Base-by-base conservation (phyloP, 2,888 invertebrate species). In the Drosophila parthenogenetica region DNA sequence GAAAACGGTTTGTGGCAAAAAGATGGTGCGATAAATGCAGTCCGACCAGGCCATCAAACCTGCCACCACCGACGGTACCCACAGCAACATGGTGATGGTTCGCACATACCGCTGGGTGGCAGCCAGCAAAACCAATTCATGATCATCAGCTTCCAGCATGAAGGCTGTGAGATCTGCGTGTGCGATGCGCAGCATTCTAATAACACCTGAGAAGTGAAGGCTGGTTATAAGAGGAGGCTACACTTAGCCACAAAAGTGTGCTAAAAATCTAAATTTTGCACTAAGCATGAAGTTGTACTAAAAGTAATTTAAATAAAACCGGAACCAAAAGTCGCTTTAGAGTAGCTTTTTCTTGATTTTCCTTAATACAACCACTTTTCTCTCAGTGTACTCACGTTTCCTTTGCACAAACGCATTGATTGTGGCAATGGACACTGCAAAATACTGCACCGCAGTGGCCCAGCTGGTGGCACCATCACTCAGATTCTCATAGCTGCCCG, bases 1-100 rank as follows among this genome's bases (percentile, higher is more conserved):
- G 43, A 90, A 90, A 2, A 90, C 84, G 0, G 79, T 77, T 19
- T 87, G 76, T 0, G 90, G 90, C 54, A 80, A 4, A 29, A 85
- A 87, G 3, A 77, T 57, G 8, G 83, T 79, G 22, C 87, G 83
- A 67, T 80, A 88, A n/a, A 90, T 53, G 17, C 89, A 84, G 48
- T 90, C 90, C 19, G 17, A 43, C 43, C 59, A 87, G 13, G 80
- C 83, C 29, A 91, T 77, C 3, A 72, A 7, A 0, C 79, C 83
- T 0, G 82, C 89, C 29, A 81, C 11, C 22, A 90, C 42, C 14
- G 85, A 79, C 0, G 90, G 81, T 16, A 69, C 64, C 87, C 81
- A 90, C 39, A 90, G 45, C 25, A 80, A 3, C 17, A 73, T 10
- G 0, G 82, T 87, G 13, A 90, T 73, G 3, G 57, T 69, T 0